phyloP scores from a whole-genome alignment of 2,797 vertebrate species.

The Enteromius argenteus region DNA sequence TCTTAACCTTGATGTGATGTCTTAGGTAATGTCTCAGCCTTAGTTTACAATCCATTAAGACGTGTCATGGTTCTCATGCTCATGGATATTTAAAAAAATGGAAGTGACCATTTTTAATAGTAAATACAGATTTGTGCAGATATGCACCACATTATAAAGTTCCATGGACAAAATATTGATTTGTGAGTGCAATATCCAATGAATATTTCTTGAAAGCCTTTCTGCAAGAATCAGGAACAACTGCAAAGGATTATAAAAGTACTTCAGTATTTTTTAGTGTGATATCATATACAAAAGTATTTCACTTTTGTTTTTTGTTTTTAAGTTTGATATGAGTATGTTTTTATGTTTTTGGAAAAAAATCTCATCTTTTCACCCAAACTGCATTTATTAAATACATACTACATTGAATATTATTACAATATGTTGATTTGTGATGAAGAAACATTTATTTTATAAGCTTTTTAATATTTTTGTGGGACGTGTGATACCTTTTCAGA shows the following conservation, averaged over 20 bases:
- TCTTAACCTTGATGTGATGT: neutral
- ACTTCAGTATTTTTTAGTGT: neutral
- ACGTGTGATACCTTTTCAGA: neutral
- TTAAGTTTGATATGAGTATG: neutral
- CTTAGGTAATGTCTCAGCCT: neutral
- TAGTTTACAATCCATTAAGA: neutral
- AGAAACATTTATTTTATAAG: neutral
- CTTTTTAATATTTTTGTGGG: neutral
- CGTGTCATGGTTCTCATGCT: conserved; percentile 6
- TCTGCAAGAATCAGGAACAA: neutral
- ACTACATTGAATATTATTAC: neutral
- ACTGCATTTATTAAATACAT: neutral
- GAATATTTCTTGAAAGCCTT: neutral
- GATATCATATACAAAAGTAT: neutral
- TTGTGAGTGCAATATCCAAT: neutral
- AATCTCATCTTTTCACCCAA: neutral
- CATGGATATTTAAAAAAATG: neutral
- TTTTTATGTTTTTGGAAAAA: neutral
- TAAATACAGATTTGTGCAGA: neutral
- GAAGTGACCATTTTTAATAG: neutral
- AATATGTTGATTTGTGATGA: neutral
- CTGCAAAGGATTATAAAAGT: neutral
- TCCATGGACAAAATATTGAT: neutral
- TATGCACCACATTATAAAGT: neutral
- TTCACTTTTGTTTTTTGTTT: neutral